These are phyloP conservation scores for Anas flavirostris DNA, from an alignment of 2,797 vertebrate genomes.

Conservation along the genomic window DNA sequence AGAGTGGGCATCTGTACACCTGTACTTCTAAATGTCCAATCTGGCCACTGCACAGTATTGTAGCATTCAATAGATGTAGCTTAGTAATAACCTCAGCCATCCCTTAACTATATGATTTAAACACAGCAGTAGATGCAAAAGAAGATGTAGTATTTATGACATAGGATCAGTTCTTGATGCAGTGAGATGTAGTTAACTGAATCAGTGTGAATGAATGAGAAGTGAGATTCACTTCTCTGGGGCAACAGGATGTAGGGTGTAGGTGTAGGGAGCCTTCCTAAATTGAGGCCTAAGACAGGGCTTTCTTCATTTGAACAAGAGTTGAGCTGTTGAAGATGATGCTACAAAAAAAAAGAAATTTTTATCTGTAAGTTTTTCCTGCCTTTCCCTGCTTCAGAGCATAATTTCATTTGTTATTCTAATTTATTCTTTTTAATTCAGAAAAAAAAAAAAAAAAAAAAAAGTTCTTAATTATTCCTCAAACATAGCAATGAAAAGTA, in stretches of 20 bases:
- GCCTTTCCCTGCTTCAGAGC: not conserved
- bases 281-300: not conserved
- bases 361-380: not conserved
- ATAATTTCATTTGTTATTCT: not conserved
- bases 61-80: not conserved
- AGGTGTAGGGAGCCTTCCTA: not conserved
- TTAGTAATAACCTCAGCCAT: not conserved
- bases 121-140: not conserved
- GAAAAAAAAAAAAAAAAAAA: not conserved
- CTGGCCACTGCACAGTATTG: not conserved
- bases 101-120: not conserved
- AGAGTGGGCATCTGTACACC: not conserved
- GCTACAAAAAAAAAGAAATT: not conserved
- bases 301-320: not conserved
- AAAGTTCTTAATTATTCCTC: not conserved
- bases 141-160: not conserved
- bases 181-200: not conserved
- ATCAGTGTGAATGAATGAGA: too few relatives aligned
- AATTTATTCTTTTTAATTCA: not conserved
- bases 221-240: not conserved
- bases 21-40: rapidly evolving
- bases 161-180: not conserved
- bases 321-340: not conserved
- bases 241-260: not conserved
- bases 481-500: not conserved